These are phyloP conservation scores for Alosa sapidissima DNA, from an alignment of 2,797 vertebrate species.

Conservation along the genomic window DNA sequence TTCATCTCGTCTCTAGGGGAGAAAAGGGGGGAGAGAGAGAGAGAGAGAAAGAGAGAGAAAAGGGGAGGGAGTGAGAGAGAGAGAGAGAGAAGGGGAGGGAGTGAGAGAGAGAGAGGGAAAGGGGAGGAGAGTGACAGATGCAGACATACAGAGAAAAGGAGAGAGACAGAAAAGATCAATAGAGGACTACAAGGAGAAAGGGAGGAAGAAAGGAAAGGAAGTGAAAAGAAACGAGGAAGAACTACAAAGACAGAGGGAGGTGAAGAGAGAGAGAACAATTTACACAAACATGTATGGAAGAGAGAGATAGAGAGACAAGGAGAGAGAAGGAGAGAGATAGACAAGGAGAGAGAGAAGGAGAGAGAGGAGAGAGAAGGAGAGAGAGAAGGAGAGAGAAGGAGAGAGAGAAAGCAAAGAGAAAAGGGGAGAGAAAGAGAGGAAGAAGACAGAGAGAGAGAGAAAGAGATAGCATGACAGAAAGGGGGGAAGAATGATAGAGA, in stretches of 20 bases:
- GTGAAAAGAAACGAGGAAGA: neutral
- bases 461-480: no score
- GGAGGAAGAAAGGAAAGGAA: neutral
- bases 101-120: constrained; percentile 25
- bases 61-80: neutral
- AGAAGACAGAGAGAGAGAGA: no score
- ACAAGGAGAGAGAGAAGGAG: no score
- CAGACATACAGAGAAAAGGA: no score
- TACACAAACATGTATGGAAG: no score
- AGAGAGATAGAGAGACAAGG: no score
- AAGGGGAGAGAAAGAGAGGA: neutral
- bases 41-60: constrained; percentile 1
- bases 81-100: neutral
- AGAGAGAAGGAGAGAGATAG: neutral
- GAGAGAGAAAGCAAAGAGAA: neutral
- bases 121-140: neutral
- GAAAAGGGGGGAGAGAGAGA: neutral
- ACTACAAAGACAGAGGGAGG: neutral
- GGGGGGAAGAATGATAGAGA: no score
- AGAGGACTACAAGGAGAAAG: neutral
- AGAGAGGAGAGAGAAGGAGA: no score
- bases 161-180: neutral
- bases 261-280: neutral
- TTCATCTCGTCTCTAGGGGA: constrained; percentile 69
- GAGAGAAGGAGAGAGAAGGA: neutral